These are phyloP conservation scores for Cichladusa arquata DNA, from an alignment of 2,113 vertebrate species.

Conservation along the genomic window DNA sequence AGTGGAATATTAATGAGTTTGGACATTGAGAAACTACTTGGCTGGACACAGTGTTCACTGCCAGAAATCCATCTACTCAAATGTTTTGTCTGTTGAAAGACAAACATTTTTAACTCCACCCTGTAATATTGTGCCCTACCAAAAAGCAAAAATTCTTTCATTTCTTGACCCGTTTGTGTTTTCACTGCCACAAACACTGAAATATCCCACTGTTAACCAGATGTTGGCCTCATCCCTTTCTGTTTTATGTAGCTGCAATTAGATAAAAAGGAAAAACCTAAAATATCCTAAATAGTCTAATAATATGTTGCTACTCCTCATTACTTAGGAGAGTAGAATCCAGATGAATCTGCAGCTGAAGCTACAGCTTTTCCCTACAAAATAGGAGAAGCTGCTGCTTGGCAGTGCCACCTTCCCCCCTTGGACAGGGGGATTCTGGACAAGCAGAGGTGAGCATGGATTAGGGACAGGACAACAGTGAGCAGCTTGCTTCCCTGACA, in stretches of 20 bases:
- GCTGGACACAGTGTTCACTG: constrained; percentile 14
- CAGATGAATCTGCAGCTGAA: neutral
- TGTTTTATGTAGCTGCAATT: neutral
- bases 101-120: constrained; percentile 49
- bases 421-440: neutral
- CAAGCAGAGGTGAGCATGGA: neutral
- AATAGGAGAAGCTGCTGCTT: neutral
- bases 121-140: neutral
- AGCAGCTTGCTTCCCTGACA: neutral
- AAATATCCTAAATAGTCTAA: neutral
- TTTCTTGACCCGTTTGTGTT: neutral
- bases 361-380: neutral
- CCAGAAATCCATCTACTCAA: constrained; percentile 22
- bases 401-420: neutral
- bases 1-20: constrained; percentile 48
- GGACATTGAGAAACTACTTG: constrained; percentile 50
- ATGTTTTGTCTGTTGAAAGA: constrained; percentile 55
- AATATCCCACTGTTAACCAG: neutral
- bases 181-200: neutral
- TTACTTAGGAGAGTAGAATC: neutral
- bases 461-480: neutral
- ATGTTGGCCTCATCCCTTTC: neutral
- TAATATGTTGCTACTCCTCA: neutral
- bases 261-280: neutral
- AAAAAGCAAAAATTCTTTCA: neutral